phyloP scores from a whole-genome alignment of 1,140 invertebrate species.

The Hylyphantes graminicola region DNA sequence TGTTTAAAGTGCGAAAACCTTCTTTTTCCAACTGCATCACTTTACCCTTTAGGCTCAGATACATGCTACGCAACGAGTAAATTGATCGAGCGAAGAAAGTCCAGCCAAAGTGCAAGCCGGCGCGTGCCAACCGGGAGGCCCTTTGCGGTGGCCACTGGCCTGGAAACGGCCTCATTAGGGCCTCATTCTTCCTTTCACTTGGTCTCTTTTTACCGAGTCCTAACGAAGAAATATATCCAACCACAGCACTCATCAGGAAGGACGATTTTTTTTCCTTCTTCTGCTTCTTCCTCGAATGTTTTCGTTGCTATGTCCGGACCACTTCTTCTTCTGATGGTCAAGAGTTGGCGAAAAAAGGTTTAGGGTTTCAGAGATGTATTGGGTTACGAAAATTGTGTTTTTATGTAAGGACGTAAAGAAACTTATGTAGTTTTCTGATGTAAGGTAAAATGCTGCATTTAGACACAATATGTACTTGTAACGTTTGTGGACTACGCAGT shows the following conservation, averaged over 20 bases:
- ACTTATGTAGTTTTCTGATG: too few relatives aligned
- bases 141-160: constrained; percentile 28
- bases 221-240: constrained; percentile 55
- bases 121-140: constrained; percentile 33
- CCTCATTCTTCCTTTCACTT: not conserved
- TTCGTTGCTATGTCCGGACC: not conserved
- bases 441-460: too few relatives aligned
- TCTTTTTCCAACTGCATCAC: not conserved
- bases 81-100: constrained; percentile 29
- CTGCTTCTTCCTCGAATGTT: not conserved
- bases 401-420: too few relatives aligned
- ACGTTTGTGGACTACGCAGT: too few relatives aligned
- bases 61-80: not conserved
- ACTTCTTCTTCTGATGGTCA: not conserved
- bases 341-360: constrained; percentile 26
- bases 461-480: too few relatives aligned
- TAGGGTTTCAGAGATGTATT: not conserved
- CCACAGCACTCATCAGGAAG: constrained; percentile 25
- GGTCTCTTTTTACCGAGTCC: constrained; percentile 31
- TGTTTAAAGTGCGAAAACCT: not conserved
- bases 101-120: constrained; percentile 21
- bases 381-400: too few relatives aligned
- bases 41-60: not conserved
- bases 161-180: constrained; percentile 52
- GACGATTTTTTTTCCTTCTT: constrained; percentile 11